phyloP scores from a whole-genome alignment of 2,113 vertebrate species.

The Nyctereutes procyonoides region DNA sequence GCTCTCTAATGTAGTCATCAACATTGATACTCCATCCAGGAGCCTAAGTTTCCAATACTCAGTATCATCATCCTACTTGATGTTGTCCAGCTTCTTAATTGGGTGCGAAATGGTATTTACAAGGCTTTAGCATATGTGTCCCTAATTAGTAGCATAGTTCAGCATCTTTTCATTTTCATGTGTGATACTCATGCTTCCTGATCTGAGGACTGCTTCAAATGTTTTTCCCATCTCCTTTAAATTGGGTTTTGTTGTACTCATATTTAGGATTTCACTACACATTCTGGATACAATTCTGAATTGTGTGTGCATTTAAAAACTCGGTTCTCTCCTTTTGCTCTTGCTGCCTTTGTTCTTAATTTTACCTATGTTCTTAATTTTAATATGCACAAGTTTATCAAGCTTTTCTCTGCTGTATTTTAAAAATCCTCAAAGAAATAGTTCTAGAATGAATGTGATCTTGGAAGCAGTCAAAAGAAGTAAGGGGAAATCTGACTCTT shows the following conservation, averaged over 20 bases:
- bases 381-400: neutral
- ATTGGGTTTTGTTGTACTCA: neutral
- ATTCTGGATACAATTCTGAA: neutral
- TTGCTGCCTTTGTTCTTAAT: neutral
- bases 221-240: neutral
- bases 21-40: neutral
- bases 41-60: neutral
- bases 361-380: neutral
- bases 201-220: neutral
- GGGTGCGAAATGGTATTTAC: neutral
- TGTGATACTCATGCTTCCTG: neutral
- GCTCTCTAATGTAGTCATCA: neutral
- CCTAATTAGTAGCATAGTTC: neutral
- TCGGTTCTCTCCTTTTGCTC: neutral
- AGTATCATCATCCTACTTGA: neutral
- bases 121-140: neutral
- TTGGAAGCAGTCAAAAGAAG: neutral
- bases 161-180: neutral
- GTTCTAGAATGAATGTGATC: neutral
- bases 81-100: neutral
- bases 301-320: neutral
- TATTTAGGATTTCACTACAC: neutral
- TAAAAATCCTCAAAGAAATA: conserved; percentile 1
- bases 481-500: neutral
- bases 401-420: neutral